Evolutionary conservation across 2,113 vertebrate species (phyloP).

Genomic region (Rallus limicola): DNA sequence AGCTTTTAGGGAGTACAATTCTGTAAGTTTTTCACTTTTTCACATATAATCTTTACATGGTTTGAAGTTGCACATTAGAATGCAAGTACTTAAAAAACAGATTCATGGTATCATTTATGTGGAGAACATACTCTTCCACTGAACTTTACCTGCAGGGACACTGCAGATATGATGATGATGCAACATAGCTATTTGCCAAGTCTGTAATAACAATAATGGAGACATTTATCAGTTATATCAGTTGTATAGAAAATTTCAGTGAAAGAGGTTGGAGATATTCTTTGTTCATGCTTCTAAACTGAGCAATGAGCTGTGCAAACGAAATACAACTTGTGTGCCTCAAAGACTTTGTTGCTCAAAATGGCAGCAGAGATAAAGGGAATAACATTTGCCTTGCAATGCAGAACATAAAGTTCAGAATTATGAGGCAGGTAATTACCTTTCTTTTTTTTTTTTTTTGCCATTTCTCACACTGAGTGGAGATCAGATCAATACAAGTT

Average conservation of each 20-base stretch:
- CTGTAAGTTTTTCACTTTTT: not conserved
- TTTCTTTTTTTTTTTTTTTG: not conserved
- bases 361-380: not conserved
- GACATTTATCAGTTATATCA: not conserved
- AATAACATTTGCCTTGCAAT: not conserved
- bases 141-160: not conserved
- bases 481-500: conserved; percentile 7
- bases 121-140: not conserved
- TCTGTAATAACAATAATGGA: not conserved
- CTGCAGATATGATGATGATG: not conserved
- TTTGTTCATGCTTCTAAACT: not conserved
- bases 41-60: not conserved
- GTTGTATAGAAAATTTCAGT: not conserved
- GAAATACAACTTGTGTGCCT: not conserved
- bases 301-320: not conserved
- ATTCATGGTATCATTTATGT: not conserved
- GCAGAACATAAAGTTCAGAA: not conserved
- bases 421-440: conserved; percentile 24
- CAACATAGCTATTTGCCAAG: not conserved
- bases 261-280: not conserved
- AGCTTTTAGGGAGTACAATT: not conserved
- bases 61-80: not conserved
- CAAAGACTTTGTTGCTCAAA: not conserved
- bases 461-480: not conserved
- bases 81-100: not conserved